Percentiles rank a stretch among this genome's conserved stretches.
Evolutionary conservation across 2,888 invertebrate species (phyloP).

Genomic region (Herminia tarsipennalis): DNA sequence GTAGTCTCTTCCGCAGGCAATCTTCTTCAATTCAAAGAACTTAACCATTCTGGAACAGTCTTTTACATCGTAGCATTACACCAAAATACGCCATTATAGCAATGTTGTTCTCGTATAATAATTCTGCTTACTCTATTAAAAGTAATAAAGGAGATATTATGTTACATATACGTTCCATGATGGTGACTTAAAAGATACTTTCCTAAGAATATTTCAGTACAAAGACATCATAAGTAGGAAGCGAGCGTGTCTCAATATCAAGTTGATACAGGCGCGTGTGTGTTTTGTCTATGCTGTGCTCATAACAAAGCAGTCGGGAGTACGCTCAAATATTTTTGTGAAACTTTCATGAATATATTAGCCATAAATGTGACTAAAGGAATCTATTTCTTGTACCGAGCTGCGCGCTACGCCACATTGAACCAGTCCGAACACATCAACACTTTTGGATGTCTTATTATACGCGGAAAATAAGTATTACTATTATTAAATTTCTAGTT

Average conservation of each 20-base stretch:
- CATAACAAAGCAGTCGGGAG: slow-evolving; percentile 71
- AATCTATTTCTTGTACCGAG: slow-evolving; percentile 76
- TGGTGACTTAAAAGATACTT: slow-evolving; percentile 18
- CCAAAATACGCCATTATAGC: background rate
- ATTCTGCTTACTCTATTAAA: background rate
- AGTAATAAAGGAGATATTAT: background rate
- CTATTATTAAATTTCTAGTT: background rate
- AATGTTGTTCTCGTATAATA: background rate
- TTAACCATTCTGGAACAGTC: background rate
- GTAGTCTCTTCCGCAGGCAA: background rate
- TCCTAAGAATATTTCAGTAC: slow-evolving; percentile 33
- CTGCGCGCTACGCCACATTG: slow-evolving; percentile 30
- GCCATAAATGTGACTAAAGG: slow-evolving; percentile 84
- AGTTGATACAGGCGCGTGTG: slow-evolving; percentile 53
- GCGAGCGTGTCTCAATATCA: slow-evolving; percentile 53
- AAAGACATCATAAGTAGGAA: slow-evolving; percentile 46
- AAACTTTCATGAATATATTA: slow-evolving; percentile 86
- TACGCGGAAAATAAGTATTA: background rate
- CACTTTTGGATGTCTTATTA: slow-evolving; percentile 5
- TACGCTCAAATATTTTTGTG: slow-evolving; percentile 78
- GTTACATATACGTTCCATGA: slow-evolving; percentile 1
- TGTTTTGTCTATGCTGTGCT: slow-evolving; percentile 59
- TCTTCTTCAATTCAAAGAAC: background rate
- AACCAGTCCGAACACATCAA: slow-evolving; percentile 18
- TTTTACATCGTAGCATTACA: background rate